These are phyloP conservation scores for Amphiprion clarkii DNA, from an alignment of 2,797 vertebrate genomes.

Conservation along the genomic window DNA sequence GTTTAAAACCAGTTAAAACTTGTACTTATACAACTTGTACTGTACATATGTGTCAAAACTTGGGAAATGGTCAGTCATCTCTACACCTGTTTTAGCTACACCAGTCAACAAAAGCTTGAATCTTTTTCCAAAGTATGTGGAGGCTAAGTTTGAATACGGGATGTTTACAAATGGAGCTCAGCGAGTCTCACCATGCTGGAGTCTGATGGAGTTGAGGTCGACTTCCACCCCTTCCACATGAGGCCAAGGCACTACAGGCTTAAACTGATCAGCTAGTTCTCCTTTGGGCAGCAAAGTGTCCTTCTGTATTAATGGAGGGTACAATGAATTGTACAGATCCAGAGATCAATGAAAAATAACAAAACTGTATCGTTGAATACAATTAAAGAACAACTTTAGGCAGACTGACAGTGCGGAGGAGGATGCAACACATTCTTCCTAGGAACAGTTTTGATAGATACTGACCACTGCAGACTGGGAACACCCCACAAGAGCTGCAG, in stretches of 20 bases:
- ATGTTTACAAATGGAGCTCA: conserved; percentile 39
- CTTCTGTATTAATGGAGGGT: conserved; percentile 80
- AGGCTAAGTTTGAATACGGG: not conserved
- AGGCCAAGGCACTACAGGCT: conserved; percentile 97
- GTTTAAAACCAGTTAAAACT: too few species aligned
- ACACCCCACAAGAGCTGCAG: too few species aligned
- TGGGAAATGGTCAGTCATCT: too few species aligned
- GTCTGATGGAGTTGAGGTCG: conserved; percentile 94
- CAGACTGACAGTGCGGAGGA: too few species aligned
- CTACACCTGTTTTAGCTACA: too few species aligned
- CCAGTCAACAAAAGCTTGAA: too few species aligned
- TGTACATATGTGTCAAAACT: too few species aligned
- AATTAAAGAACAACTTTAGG: not conserved
- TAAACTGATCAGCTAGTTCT: conserved; percentile 87
- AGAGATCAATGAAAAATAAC: not conserved
- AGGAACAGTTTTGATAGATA: too few species aligned
- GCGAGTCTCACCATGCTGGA: conserved; percentile 88
- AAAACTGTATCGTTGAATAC: not conserved
- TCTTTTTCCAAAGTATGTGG: not conserved
- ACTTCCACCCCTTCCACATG: conserved; percentile 98
- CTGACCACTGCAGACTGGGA: too few species aligned
- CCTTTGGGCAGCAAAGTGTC: conserved; percentile 84
- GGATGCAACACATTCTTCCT: not conserved
- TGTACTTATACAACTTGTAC: too few species aligned
- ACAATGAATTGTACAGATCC: not conserved